Conservation (phyloP, 2,888 invertebrate genomes). For the Polyploca ridens region DNA sequence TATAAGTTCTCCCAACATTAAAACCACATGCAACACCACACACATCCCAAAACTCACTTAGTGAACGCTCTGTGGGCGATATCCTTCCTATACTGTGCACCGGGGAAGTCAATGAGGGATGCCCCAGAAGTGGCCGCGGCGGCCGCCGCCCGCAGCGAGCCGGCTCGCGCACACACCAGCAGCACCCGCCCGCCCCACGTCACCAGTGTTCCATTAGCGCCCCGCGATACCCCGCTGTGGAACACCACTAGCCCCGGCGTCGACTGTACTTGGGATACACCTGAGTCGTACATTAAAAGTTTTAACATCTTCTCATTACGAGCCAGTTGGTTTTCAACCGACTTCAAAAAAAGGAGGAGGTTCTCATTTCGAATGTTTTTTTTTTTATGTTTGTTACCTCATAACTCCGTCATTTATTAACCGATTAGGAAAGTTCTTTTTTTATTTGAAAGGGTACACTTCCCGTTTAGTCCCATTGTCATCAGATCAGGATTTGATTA, state of each 20-base stretch:
- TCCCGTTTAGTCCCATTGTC: too few relatives aligned
- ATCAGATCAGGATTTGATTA: too few relatives aligned
- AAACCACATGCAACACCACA: neutral
- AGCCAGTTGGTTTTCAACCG: too few relatives aligned
- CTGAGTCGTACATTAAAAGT: constrained; percentile 55
- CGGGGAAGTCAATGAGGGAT: constrained; percentile 91
- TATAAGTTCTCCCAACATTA: too few relatives aligned
- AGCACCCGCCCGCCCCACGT: constrained; percentile 97
- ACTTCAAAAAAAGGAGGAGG: too few relatives aligned
- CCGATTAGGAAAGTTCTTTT: too few relatives aligned
- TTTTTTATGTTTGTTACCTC: too few relatives aligned
- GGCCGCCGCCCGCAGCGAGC: constrained; percentile 89
- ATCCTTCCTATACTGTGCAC: constrained; percentile 94
- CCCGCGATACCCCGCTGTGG: constrained; percentile 92
- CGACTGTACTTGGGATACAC: constrained; percentile 82
- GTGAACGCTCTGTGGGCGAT: constrained; percentile 95
- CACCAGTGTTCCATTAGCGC: constrained; percentile 85
- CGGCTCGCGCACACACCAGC: constrained; percentile 88
- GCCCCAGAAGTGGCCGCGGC: constrained; percentile 90
- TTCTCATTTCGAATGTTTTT: too few relatives aligned
- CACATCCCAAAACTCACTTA: constrained; percentile 82
- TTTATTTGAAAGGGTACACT: too few relatives aligned
- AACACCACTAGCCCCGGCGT: constrained; percentile 87
- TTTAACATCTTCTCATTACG: too few relatives aligned
- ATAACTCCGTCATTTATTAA: too few relatives aligned